Base-by-base conservation (phyloP, 2,113 vertebrate genomes). In the Oncorhynchus keta region DNA sequence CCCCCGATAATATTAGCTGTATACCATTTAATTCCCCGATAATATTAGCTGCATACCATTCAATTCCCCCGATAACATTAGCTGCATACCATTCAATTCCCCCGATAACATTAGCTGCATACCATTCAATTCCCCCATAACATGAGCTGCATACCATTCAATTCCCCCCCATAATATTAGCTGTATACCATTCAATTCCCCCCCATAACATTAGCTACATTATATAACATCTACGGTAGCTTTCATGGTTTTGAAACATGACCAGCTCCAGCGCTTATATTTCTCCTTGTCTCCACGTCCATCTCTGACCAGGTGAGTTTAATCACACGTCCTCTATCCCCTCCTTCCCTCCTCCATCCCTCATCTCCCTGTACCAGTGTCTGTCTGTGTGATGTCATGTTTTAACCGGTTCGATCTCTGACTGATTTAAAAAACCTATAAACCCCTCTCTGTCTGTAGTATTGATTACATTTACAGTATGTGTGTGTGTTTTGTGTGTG, bases 391-490 rank as follows among this genome's bases (percentile, higher is more conserved):
- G 9, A 45, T 68, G 24, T 3, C 3, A 18, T 49, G 28, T 62
- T 32, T 51, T 39, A 32, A n/a, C 18, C 6, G 18, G 39, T 13
- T 67, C 24, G 39, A 45, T 67, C 32, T 49, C 61, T 67, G 61
- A 32, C 70, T 62, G 49, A 59, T 57, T 73, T 70, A 81, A 76
- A 76, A 61, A 68, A 75, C 69, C 68, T 76, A 48, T 70, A 32
- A 45, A 26, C 75, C 75, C 48, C 75, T 16, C 14, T 65, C 59
- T 77, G 48, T 77, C 69, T 49, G 59, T 16, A 24, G 30, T 32
- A 30, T 5, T 76, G 66, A 70, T 76, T 69, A 20, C 24, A 68
- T 24, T 9, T 45, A 45, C 39, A 11, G 39, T 45, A 3, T 45
- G 39, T 45, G 35, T 39, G 35, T 39, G 35, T 39, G 7, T 39